phyloP scores from a whole-genome alignment of 2,797 vertebrate species.

The Paratrypauchen microcephalus region DNA sequence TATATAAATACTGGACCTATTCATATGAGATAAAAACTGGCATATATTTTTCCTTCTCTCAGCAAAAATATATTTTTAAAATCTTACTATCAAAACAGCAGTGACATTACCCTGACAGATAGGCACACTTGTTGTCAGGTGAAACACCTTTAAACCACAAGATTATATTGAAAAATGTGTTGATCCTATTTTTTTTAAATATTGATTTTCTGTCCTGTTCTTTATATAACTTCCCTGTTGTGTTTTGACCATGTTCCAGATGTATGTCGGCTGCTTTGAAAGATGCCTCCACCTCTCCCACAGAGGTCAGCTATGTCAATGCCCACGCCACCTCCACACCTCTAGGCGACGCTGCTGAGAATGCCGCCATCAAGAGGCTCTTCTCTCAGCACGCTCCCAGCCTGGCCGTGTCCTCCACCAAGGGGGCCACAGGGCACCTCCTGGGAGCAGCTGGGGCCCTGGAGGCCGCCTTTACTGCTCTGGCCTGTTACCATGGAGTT shows the following conservation, averaged over 20 bases:
- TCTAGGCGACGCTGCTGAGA: slow-evolving; percentile 94
- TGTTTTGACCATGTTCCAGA: slow-evolving; percentile 61
- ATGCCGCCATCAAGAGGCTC: slow-evolving; percentile 88
- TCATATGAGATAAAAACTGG: too few relatives aligned
- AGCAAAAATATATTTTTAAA: too few relatives aligned
- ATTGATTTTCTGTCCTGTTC: too few relatives aligned
- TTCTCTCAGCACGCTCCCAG: slow-evolving; percentile 73
- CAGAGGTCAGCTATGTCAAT: slow-evolving; percentile 88
- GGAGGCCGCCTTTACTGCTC: slow-evolving; percentile 89
- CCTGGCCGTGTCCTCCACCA: slow-evolving; percentile 91
- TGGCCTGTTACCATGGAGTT: slow-evolving; percentile 85
- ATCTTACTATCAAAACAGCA: too few relatives aligned
- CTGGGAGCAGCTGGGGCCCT: slow-evolving; percentile 92
- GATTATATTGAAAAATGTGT: too few relatives aligned
- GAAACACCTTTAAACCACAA: too few relatives aligned
- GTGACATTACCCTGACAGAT: too few relatives aligned
- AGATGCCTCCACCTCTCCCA: slow-evolving; percentile 77
- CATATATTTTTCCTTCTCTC: too few relatives aligned
- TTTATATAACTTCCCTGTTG: not conserved
- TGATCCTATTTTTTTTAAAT: too few relatives aligned
- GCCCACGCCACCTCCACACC: slow-evolving; percentile 96
- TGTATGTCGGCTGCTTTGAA: slow-evolving; percentile 91
- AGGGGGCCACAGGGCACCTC: slow-evolving; percentile 94
- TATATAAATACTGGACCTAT: too few relatives aligned
- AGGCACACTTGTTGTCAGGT: too few relatives aligned